Conservation (phyloP, 2,113 vertebrate species). For the Tupaia chinensis region DNA sequence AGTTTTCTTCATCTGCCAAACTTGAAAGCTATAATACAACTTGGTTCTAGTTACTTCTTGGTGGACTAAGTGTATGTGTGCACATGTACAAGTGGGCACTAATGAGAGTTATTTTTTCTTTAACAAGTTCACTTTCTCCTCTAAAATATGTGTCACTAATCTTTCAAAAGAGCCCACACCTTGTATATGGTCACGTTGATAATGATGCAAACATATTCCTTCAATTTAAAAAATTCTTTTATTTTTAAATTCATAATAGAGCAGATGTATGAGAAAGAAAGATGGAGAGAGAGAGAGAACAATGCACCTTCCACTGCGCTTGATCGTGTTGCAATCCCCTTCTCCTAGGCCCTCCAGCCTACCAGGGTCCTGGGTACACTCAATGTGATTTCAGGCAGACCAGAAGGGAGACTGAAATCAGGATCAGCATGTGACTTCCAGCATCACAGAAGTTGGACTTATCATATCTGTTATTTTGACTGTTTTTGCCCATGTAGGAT, state of each 20-base stretch:
- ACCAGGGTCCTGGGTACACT: no score
- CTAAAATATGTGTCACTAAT: constrained; percentile 43
- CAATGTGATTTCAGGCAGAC: no score
- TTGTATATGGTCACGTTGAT: constrained; percentile 39
- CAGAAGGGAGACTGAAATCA: no score
- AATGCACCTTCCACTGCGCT: no score
- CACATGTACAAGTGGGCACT: neutral
- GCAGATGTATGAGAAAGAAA: no score
- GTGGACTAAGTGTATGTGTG: neutral
- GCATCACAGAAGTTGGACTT: no score
- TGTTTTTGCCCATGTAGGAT: neutral
- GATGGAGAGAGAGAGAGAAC: no score
- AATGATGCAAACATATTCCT: neutral
- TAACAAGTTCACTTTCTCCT: constrained; percentile 32
- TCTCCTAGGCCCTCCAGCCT: no score
- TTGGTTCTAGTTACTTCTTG: constrained; percentile 35
- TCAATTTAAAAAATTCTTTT: neutral
- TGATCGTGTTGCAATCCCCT: no score
- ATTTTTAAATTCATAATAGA: no score
- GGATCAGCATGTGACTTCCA: no score
- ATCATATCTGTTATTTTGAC: neutral
- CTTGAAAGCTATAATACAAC: neutral
- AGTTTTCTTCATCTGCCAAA: constrained; percentile 60
- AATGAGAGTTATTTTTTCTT: constrained; percentile 44
- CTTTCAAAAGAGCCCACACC: constrained; percentile 41